Evolutionary conservation across 2,797 vertebrate species (phyloP), one percentile per base, ranked within the genome.

Genomic region (Etheostoma perlongum): DNA sequence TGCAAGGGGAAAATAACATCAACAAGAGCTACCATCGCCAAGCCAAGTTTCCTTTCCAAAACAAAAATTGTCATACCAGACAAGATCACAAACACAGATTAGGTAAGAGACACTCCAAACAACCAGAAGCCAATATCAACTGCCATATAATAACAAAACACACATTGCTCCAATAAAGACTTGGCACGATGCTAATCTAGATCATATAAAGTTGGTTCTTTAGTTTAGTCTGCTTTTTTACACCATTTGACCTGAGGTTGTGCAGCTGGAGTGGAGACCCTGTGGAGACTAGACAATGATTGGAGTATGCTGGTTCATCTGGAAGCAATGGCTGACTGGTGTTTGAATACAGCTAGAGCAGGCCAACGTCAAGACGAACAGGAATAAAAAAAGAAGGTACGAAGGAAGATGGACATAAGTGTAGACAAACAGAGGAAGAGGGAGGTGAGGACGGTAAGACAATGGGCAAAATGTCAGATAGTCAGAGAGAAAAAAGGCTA

Each of bases 11-110:
- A 64, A 63, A 19, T 18, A 73, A 82, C 49, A 72, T 36, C 18
- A 52, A 59, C 21, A 40, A 60, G 67, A 70, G 54, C 51, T 7
- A 59, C 69, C 48, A 65, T 62, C 11, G 55, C 67, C 14, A 64
- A 23, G 21, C 21, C 21, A 23, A 51, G 53, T 69, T 83, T 80
- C 79, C 79, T 58, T 82, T 63, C 53, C 68, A 83, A 86, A 91
- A 88, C 63, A 85, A 66, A 79, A 72, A 63, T 53, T 4, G 12
- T 81, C 76, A 78, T 74, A 87, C 78, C 84, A 90, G 87, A 90
- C 87, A 79, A 84, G 85, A 89, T 88, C 36, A 60, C 62, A 90
- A 86, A 92, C 77, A 83, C 19, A 88, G 87, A 92, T 88, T 64
- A 75, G 81, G 58, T 18, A 36, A 30, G 71, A 77, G 63, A 81